phyloP scores from a whole-genome alignment of 1,140 invertebrate genomes.

The Ridgeia piscesae region DNA sequence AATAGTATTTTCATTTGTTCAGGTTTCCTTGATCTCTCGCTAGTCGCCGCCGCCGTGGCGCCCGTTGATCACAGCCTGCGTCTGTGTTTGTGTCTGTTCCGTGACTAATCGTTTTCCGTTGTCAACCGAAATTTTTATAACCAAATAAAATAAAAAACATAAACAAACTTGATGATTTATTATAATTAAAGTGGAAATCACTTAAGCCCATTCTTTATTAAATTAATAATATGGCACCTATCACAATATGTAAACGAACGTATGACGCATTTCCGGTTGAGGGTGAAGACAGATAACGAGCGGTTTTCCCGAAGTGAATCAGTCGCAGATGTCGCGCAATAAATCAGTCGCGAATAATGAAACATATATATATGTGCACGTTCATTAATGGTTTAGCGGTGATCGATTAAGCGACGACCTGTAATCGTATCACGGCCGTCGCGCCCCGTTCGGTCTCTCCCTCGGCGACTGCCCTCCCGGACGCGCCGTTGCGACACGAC shows the following conservation, averaged over 20 bases:
- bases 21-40: neutral
- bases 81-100: neutral
- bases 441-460: neutral
- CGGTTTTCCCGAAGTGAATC: too few relatives aligned
- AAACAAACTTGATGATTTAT: too few relatives aligned
- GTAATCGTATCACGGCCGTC: neutral
- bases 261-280: too few relatives aligned
- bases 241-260: too few relatives aligned
- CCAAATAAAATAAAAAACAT: too few relatives aligned
- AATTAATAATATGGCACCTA: too few relatives aligned
- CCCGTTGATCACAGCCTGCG: neutral
- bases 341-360: neutral
- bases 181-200: too few relatives aligned
- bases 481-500: neutral
- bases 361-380: neutral
- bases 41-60: neutral
- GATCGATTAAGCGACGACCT: neutral
- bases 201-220: too few relatives aligned
- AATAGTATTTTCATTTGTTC: too few relatives aligned
- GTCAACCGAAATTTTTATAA: too few relatives aligned
- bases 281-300: too few relatives aligned
- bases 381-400: neutral
- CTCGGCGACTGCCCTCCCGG: neutral
- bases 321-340: neutral
- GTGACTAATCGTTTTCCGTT: neutral